Base-by-base conservation (phyloP, 1,140 invertebrate genomes). In the Lysiphlebus fabarum region DNA sequence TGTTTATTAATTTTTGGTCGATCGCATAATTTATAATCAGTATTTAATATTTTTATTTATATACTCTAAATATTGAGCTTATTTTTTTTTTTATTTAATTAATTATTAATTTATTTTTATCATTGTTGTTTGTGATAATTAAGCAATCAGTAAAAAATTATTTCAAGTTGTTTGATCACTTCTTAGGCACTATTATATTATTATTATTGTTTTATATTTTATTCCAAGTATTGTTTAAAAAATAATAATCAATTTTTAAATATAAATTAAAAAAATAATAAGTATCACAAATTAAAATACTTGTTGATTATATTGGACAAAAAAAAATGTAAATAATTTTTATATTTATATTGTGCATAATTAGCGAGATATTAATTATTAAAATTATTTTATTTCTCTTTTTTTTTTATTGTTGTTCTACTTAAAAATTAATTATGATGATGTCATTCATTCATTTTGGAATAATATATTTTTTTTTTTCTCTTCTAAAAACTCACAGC, bases 401-500 rank as follows among this genome's bases (percentile, higher is more conserved):
- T 49, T 49, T 17, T 5, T 9, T 34, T 11, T 37, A 49, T 49
- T 51, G 7, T 51, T 37, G n/a, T 2, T 26, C 36, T 51, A 37
- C 36, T 51, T 51, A 51, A 40, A 40, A 51, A 37, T 51, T 51
- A 51, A 51, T 33, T 51, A 33, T 36, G 34, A 38, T 51, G 43
- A 45, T 26, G 17, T 51, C n/a, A 51, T 7, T 51, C 49, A 51
- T 10, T 51, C 47, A 5, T 26, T 26, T 26, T 26, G 17, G 17
- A 26, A 26, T 26, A 26, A 26, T 26, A 26, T 26, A 45, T 45
- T 45, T 1, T 7, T 36, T n/a, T 9, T 11, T 34, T 49, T 34
- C 5, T 40, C 10, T 40, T 11, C 38, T 11, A 40, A 1, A 8
- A 40, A 40, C 5, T 40, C 38, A 40, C 7, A 7, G 38, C 38